Percentiles rank a stretch among this genome's conserved stretches.
phyloP scores from a whole-genome alignment of 2,888 invertebrate genomes.

The Phyto melanocephala region DNA sequence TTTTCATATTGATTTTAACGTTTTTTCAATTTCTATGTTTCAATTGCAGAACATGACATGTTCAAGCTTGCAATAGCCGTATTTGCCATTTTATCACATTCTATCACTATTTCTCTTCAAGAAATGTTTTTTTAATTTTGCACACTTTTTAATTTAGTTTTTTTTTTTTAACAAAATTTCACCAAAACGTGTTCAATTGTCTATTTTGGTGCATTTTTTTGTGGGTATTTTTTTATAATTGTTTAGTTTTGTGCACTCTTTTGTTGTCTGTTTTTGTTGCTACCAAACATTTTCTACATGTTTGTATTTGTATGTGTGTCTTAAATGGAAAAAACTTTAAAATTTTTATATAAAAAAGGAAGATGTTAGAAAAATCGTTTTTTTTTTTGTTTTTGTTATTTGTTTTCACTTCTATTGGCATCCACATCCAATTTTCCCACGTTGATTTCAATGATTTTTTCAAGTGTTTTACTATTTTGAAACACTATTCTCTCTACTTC shows the following conservation, averaged over 20 bases:
- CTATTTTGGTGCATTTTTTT: constrained; percentile 23
- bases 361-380: constrained; percentile 21
- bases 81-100: background rate
- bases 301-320: constrained; percentile 1
- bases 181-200: constrained; percentile 62
- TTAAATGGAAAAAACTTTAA: constrained; percentile 26
- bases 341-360: constrained; percentile 21
- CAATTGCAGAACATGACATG: background rate
- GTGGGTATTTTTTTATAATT: background rate
- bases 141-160: background rate
- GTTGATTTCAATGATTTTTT: constrained; percentile 41
- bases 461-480: constrained; percentile 52
- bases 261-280: background rate
- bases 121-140: background rate
- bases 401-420: background rate
- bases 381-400: background rate
- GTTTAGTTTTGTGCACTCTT: constrained; percentile 16
- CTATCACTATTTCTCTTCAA: background rate
- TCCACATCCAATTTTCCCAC: constrained; percentile 35
- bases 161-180: constrained; percentile 23
- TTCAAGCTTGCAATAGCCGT: background rate
- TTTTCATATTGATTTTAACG: background rate
- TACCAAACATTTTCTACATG: background rate
- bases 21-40: background rate
- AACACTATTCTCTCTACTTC: constrained; percentile 9